Conservation (phyloP, 2,797 vertebrate genomes). For the Crypturellus tataupa region DNA sequence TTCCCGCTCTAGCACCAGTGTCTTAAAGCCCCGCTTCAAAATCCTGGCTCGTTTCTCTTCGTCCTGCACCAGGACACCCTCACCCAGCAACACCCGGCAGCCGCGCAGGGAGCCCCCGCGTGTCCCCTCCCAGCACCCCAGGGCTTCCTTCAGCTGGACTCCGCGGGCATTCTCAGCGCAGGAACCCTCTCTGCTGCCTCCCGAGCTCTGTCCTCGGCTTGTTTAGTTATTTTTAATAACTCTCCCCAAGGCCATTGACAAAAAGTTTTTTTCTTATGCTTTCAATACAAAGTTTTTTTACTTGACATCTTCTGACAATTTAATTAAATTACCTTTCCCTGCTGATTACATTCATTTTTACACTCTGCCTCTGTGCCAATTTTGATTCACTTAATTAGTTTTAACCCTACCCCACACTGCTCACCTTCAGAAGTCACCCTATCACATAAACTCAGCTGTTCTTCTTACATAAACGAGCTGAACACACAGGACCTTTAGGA, state of each 20-base stretch:
- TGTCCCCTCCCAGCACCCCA: no score
- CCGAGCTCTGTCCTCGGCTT: neutral
- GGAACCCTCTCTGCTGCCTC: neutral
- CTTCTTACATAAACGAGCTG: neutral
- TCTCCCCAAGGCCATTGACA: neutral
- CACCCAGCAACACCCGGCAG: no score
- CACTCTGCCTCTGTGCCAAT: neutral
- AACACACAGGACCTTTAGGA: neutral
- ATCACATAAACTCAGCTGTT: neutral
- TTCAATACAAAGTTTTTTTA: neutral
- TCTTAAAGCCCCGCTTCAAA: neutral
- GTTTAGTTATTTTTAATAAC: neutral
- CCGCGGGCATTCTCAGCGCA: neutral
- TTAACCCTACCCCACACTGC: neutral
- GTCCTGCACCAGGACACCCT: neutral
- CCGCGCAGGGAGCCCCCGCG: no score
- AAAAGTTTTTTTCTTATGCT: neutral
- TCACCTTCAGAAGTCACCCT: conserved; percentile 10
- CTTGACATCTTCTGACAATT: neutral
- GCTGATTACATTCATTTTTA: neutral
- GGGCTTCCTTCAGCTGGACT: neutral
- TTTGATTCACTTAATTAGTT: conserved; percentile 51
- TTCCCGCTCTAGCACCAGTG: neutral
- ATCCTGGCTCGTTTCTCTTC: neutral
- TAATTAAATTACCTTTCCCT: conserved; percentile 34